A percentile compares a stretch with the other conserved stretches of the same genome.
phyloP scores from a whole-genome alignment of 2,113 vertebrate genomes.

The Pluvialis apricaria region DNA sequence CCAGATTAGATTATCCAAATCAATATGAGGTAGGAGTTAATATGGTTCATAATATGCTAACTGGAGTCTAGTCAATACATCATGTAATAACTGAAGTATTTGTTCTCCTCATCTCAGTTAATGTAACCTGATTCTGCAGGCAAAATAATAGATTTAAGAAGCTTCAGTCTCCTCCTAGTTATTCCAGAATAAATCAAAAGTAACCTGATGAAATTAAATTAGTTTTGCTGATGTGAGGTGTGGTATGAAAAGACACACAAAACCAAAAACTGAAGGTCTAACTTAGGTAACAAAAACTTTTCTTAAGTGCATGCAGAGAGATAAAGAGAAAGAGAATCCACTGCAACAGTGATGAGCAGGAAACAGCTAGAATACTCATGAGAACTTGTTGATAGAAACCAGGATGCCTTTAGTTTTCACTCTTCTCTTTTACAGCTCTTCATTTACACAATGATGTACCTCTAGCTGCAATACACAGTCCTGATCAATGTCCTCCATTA shows the following conservation, averaged over 20 bases:
- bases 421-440: not conserved
- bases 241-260: not conserved
- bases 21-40: not conserved
- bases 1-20: not conserved
- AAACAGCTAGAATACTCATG: not conserved
- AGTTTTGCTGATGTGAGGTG: not conserved
- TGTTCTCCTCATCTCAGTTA: not conserved
- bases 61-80: not conserved
- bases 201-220: not conserved
- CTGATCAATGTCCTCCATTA: not conserved
- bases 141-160: not conserved
- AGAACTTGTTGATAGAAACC: not conserved
- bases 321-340: not conserved
- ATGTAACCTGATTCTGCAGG: not conserved
- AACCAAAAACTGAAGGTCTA: not conserved
- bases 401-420: not conserved
- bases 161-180: not conserved
- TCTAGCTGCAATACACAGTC: not conserved
- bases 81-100: not conserved
- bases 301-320: not conserved
- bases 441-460: fast-evolving
- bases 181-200: not conserved
- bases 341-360: not conserved
- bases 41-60: not conserved
- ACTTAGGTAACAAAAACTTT: not conserved